A percentile compares a stretch with the other conserved stretches of the same genome.
Conservation (phyloP, 2,888 invertebrate species). For the Spilosoma lubricipeda region DNA sequence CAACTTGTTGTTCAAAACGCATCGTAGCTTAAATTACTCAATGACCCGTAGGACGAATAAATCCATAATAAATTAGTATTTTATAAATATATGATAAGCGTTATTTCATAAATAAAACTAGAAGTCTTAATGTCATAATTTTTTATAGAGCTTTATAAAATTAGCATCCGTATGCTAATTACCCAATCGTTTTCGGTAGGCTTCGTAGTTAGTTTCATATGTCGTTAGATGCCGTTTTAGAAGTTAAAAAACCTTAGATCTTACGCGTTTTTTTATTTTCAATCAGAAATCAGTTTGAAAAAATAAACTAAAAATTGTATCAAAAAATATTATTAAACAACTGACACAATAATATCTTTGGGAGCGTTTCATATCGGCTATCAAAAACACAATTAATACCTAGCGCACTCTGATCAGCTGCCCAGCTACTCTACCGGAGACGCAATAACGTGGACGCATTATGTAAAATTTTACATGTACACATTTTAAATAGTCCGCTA, state of each 20-base stretch:
- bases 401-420: background rate
- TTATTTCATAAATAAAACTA: background rate
- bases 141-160: background rate
- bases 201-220: background rate
- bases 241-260: background rate
- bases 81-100: too few species aligned
- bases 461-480: too few species aligned
- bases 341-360: too few species aligned
- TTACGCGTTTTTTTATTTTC: background rate
- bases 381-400: background rate
- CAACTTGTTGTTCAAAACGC: conserved; percentile 34
- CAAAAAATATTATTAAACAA: background rate
- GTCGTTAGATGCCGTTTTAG: background rate
- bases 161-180: background rate
- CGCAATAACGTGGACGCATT: too few species aligned
- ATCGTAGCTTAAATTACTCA: conserved; percentile 24
- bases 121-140: background rate
- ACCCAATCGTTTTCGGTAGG: background rate
- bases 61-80: background rate
- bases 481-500: too few species aligned
- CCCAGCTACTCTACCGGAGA: background rate
- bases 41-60: background rate
- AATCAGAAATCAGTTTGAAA: background rate
- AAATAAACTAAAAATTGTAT: background rate
- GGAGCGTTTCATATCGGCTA: background rate